A percentile compares a stretch with the other conserved stretches of the same genome.
These are phyloP conservation scores for Enteromius afrohamiltoni DNA, from an alignment of 2,797 vertebrate species.

Conservation along the genomic window DNA sequence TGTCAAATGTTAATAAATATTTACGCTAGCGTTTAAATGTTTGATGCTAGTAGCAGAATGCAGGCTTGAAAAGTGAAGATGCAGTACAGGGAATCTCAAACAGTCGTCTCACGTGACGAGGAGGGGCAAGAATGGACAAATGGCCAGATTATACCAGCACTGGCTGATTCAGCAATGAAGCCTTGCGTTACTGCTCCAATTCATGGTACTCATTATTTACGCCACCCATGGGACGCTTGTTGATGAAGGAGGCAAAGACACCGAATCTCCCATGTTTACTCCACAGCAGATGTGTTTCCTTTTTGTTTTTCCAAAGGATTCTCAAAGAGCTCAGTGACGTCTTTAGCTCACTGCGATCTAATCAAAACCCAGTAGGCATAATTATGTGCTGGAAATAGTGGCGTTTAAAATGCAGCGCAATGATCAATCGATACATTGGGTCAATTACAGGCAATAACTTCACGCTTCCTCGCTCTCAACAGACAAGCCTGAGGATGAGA, in stretches of 20 bases:
- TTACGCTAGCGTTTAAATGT: neutral
- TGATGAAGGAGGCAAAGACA: slow-evolving; percentile 28
- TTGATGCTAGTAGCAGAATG: neutral
- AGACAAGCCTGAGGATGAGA: slow-evolving; percentile 22
- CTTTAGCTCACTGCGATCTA: slow-evolving; percentile 73
- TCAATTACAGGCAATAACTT: slow-evolving; percentile 64
- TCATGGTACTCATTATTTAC: slow-evolving; percentile 37
- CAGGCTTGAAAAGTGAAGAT: slow-evolving; percentile 1
- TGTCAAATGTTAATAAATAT: neutral
- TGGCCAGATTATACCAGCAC: slow-evolving; percentile 21
- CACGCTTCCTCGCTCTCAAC: slow-evolving; percentile 27
- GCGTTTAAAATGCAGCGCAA: slow-evolving; percentile 67
- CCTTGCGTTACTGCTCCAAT: slow-evolving; percentile 35
- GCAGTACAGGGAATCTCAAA: neutral
- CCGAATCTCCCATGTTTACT: slow-evolving; percentile 49
- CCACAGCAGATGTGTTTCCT: slow-evolving; percentile 73
- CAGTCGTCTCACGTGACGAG: neutral
- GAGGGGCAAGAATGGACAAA: slow-evolving; percentile 31
- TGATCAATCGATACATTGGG: slow-evolving; percentile 65
- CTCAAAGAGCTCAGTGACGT: slow-evolving; percentile 70
- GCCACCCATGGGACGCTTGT: slow-evolving; percentile 42
- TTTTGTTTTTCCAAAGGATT: slow-evolving; percentile 65
- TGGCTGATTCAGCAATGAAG: slow-evolving; percentile 25
- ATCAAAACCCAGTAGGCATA: slow-evolving; percentile 72
- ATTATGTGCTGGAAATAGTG: slow-evolving; percentile 72